Conservation (phyloP, 2,113 vertebrate species). For the Pterocles burchelli region DNA sequence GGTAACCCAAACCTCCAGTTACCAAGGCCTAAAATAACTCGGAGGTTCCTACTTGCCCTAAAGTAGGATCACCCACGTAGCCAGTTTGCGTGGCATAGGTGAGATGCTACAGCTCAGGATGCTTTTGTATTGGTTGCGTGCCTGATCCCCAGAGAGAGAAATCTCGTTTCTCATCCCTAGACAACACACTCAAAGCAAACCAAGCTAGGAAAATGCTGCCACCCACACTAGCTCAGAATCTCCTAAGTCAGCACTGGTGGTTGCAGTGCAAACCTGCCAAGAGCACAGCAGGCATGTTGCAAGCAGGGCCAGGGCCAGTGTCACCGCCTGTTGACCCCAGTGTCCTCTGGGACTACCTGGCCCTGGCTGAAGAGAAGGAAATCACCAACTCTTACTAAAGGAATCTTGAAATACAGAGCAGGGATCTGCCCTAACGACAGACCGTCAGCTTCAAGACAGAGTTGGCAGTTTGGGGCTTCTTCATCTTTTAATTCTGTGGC, state of each 20-base stretch:
- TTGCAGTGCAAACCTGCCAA: neutral
- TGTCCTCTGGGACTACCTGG: neutral
- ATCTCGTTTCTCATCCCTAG: neutral
- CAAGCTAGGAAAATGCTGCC: neutral
- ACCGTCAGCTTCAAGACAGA: neutral
- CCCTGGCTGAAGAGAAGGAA: neutral
- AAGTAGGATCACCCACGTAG: neutral
- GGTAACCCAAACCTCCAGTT: neutral
- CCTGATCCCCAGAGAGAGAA: neutral
- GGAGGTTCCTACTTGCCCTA: neutral
- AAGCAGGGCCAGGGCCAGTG: rapidly evolving
- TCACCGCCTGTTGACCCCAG: neutral
- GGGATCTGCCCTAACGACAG: neutral
- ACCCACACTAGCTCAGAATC: neutral
- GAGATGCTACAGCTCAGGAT: rapidly evolving
- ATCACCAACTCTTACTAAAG: neutral
- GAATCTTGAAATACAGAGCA: neutral
- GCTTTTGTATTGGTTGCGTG: neutral
- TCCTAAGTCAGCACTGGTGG: neutral
- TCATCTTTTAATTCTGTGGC: neutral
- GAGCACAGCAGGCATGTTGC: rapidly evolving
- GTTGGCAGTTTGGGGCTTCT: neutral
- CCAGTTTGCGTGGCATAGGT: neutral
- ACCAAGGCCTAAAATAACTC: constrained; percentile 13
- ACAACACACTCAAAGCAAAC: neutral